Conservation (phyloP, 2,797 vertebrate genomes). For the Acomys russatus region DNA sequence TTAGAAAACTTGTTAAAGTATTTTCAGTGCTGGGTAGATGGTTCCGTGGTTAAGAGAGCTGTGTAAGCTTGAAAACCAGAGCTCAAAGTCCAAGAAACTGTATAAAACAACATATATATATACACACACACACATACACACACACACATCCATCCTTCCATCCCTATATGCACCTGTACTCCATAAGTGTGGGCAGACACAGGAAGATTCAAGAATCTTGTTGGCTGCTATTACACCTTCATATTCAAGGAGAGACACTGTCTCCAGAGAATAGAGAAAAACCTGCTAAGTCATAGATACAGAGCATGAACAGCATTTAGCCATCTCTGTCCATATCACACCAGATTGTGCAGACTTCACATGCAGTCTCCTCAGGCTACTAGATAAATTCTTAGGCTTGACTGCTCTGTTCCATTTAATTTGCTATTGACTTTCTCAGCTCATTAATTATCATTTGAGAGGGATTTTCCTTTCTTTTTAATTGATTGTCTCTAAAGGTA, state of each 20-base stretch:
- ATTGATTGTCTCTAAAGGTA: neutral
- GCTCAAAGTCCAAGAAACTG: neutral
- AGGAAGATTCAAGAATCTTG: neutral
- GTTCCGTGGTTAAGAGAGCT: neutral
- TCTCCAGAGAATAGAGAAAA: neutral
- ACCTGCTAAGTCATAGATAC: neutral
- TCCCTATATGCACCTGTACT: neutral
- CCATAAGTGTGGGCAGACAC: neutral
- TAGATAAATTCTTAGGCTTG: neutral
- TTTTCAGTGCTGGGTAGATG: neutral
- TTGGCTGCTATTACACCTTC: neutral
- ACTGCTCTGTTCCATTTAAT: neutral
- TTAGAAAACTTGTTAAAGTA: neutral
- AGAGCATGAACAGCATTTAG: neutral
- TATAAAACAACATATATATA: neutral
- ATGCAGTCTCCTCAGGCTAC: neutral
- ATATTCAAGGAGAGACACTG: neutral
- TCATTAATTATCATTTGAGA: conserved; percentile 1
- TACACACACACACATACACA: neutral
- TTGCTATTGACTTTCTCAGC: conserved; percentile 5
- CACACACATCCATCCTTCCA: no score
- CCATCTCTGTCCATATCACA: neutral
- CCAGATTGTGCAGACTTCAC: neutral
- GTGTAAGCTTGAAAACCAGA: neutral
- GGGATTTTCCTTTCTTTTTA: neutral